Base-by-base conservation (phyloP, 2,113 vertebrate genomes). In the Triplophysa tibetana region DNA sequence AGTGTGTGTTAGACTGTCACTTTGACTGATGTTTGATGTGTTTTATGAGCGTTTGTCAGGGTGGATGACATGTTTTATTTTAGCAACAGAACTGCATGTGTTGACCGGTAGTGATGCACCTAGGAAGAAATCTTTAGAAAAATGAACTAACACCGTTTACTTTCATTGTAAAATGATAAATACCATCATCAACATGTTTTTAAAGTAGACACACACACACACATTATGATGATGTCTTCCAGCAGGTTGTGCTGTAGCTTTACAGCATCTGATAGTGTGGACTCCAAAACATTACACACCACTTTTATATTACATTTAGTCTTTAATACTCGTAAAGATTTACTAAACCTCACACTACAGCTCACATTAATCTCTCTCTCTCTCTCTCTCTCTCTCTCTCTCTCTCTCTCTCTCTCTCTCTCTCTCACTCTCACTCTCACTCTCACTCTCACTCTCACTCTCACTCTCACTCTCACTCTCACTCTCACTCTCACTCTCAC, bases 161-260 rank as follows among this genome's bases (percentile, higher is more conserved):
- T 29, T 3, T 29, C 19, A 56, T 19, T 56, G 19, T 7, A 8
- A n/a, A 56, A 56, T 7, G 3, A 16, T 14, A 4, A 7, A 19
- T 2, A 1, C 24, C 3, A 16, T 69, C 8, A 24, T 24, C 1
- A 24, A 24, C 1, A 24, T 52, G 9, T 14, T 29, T 52, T 69
- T 26, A n/a, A 13, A 67, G n/a, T 24, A 8, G 21, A 38, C 62
- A 60, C 61, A 29, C 26, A 29, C 3, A n/a, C n/a, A 75, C 10
- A 29, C 26, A 29, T 29, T 2, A 29, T 29, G 3, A 29, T 29
- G 26, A 29, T 29, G 26, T 85, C 70, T 33, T 76, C 89, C 93
- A 92, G 89, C 88, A 93, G 93, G 91, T 85, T 87, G 91, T 75
- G 87, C 90, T 93, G 86, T 87, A 83, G 88, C 85, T 80, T 79